A percentile compares a stretch with the other conserved stretches of the same genome.
These are phyloP conservation scores for Papilio aristodemus DNA, from an alignment of 1,140 invertebrate species.

Conservation along the genomic window DNA sequence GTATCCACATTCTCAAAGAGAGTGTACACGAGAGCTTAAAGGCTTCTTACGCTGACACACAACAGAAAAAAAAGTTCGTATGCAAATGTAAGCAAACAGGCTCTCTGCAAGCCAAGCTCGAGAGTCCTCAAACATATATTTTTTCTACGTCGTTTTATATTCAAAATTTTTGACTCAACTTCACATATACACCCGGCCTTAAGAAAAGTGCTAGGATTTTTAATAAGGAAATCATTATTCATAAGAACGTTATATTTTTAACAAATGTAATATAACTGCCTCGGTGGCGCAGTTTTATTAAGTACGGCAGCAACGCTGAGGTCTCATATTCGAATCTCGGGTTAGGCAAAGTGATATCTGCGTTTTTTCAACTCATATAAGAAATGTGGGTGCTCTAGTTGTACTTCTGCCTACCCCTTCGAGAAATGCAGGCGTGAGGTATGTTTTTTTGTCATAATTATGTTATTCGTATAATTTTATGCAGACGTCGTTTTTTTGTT, in stretches of 20 bases:
- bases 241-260: slow-evolving; percentile 6
- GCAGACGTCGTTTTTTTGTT: too few relatives aligned
- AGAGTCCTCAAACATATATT: slow-evolving; percentile 50
- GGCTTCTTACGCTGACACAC: slow-evolving; percentile 41
- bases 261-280: too few relatives aligned
- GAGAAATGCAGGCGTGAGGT: too few relatives aligned
- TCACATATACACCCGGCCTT: slow-evolving; percentile 41
- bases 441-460: too few relatives aligned
- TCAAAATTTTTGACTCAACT: slow-evolving; percentile 48
- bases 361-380: too few relatives aligned
- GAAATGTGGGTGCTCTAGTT: too few relatives aligned
- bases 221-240: slow-evolving; percentile 40
- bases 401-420: too few relatives aligned
- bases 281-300: too few relatives aligned
- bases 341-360: too few relatives aligned
- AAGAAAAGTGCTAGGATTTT: slow-evolving; percentile 43
- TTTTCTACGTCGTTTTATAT: slow-evolving; percentile 46
- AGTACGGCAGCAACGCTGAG: too few relatives aligned
- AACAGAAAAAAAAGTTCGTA: slow-evolving; percentile 48
- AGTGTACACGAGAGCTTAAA: slow-evolving; percentile 37
- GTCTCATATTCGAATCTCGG: too few relatives aligned
- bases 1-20: slow-evolving; percentile 37
- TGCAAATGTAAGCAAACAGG: slow-evolving; percentile 45
- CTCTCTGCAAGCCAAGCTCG: slow-evolving; percentile 40
- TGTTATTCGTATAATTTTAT: too few relatives aligned